Evolutionary conservation across 2,797 vertebrate species (phyloP).

Genomic region (Prunella strophiata): DNA sequence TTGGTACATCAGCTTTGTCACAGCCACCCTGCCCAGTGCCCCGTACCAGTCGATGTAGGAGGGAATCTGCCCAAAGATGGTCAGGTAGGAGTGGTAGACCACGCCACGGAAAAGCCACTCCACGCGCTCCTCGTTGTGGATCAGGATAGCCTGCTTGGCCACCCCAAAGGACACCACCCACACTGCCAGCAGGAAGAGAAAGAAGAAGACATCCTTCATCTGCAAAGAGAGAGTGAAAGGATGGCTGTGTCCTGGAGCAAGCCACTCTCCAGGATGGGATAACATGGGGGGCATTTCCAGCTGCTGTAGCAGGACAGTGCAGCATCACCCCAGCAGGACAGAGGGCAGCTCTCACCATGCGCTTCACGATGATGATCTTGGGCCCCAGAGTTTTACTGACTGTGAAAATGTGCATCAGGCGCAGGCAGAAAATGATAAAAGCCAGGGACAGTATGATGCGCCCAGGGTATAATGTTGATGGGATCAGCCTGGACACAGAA

Average conservation of each 20-base stretch:
- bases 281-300: not conserved
- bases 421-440: conserved; percentile 93
- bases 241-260: not conserved
- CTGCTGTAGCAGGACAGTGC: not conserved
- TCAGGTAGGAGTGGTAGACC: conserved; percentile 93
- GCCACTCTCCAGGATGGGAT: not conserved
- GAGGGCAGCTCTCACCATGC: conserved; percentile 84
- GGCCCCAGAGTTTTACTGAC: conserved; percentile 93
- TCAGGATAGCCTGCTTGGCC: conserved; percentile 94
- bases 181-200: conserved; percentile 95
- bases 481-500: conserved; percentile 76
- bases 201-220: conserved; percentile 98
- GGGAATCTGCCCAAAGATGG: conserved; percentile 92
- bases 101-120: conserved; percentile 93
- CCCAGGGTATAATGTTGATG: conserved; percentile 83
- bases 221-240: conserved; percentile 65
- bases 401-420: conserved; percentile 97
- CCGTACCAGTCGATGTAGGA: conserved; percentile 87
- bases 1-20: not conserved
- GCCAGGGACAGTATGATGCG: conserved; percentile 92
- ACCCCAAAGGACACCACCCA: conserved; percentile 97
- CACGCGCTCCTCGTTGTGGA: conserved; percentile 89
- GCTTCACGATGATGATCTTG: conserved; percentile 96
- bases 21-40: not conserved
- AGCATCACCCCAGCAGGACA: not conserved